Base-by-base conservation (phyloP, 2,888 invertebrate species). In the Apomyelois bistriatella region DNA sequence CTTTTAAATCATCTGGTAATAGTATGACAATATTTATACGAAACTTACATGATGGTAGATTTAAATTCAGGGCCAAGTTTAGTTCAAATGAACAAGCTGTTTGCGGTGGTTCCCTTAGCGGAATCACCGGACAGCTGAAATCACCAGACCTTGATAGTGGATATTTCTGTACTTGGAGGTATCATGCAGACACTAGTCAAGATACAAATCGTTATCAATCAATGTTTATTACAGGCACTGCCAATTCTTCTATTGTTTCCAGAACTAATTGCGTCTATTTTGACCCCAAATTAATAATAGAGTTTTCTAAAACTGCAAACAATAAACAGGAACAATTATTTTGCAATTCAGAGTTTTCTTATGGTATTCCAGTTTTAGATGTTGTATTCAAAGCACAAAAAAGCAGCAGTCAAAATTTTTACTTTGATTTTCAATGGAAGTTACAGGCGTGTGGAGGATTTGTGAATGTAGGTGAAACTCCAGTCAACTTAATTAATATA, bases 61-160 rank as follows among this genome's bases (percentile, higher is more conserved):
- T 94, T 54, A 95, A 96, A n/a, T 95, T 97, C 71, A 93, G 93
- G 79, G 92, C 95, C 0, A 91, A 82, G 47, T 98, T 93, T 74
- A 89, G 85, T n/a, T 94, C 95, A 0, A 81, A 92, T 49, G 91
- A 94, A 63, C 86, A 91, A 56, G 70, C 78, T 9, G 51, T 85
- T 40, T 90, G 89, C 58, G 90, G 89, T 3, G 86, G 81, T 53
- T 60, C 67, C 30, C 57, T 88, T 28, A 65, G 53, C 32, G 81
- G 76, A 2, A 51, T 62, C 5, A 68, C 52, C 53, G 84, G 85
- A 16, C 65, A 72, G 53, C 55, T 90, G 15, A 48, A 52, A 10
- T 82, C 85, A 16, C 87, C 85, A 5, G 52, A 65, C 22, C 41
- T 83, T 1, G 65, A 79, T 17, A 64, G 65, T 37, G 67, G 84